These are phyloP conservation scores for Aphis gossypii DNA, from an alignment of 1,140 invertebrate genomes.

Conservation along the genomic window DNA sequence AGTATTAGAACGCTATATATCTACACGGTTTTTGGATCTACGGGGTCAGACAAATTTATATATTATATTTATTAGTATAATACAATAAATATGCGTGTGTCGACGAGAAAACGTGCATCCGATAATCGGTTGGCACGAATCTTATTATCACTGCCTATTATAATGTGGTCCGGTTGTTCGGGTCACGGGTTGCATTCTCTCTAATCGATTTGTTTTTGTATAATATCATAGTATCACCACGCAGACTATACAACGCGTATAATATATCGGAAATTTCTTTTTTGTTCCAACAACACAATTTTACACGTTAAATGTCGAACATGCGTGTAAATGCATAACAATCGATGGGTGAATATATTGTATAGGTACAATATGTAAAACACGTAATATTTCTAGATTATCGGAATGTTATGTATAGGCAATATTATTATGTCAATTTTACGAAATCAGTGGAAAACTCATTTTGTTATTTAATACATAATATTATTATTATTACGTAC, in stretches of 20 bases:
- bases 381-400: background rate
- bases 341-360: background rate
- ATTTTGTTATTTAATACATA: background rate
- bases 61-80: too few species aligned
- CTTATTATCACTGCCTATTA: background rate
- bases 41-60: too few species aligned
- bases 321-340: background rate
- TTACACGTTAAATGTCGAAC: background rate
- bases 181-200: slow-evolving; percentile 24
- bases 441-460: background rate
- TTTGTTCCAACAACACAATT: background rate
- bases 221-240: background rate
- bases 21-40: too few species aligned
- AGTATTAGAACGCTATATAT: too few species aligned
- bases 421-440: slow-evolving; percentile 11
- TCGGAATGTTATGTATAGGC: background rate
- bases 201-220: background rate
- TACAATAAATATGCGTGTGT: background rate
- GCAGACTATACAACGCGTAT: background rate
- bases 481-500: background rate
- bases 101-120: slow-evolving; percentile 2
- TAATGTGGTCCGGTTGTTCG: background rate
- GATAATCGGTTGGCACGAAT: background rate
- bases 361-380: background rate
- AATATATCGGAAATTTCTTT: background rate